Percentiles rank a stretch among this genome's conserved stretches.
These are phyloP conservation scores for Cochlearius cochlearius DNA, from an alignment of 2,113 vertebrate genomes.

Conservation along the genomic window DNA sequence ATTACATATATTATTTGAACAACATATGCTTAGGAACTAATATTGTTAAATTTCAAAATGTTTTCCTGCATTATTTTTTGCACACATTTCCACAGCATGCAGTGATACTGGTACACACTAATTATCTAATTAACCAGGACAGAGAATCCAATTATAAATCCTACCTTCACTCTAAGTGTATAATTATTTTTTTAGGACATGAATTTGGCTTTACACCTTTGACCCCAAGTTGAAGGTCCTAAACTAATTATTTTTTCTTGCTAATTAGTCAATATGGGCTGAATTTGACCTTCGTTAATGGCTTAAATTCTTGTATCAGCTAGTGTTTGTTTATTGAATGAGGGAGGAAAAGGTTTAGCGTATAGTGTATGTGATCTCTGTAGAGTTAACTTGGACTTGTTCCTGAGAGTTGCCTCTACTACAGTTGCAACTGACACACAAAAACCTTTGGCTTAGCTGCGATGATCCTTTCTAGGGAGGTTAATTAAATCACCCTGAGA, in stretches of 20 bases:
- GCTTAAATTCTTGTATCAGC: not conserved
- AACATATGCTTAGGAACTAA: not conserved
- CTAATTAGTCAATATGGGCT: slow-evolving; percentile 56
- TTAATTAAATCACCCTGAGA: not conserved
- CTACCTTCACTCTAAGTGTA: slow-evolving; percentile 4
- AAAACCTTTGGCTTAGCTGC: not conserved
- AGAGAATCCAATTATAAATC: slow-evolving; percentile 65
- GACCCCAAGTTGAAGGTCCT: slow-evolving; percentile 41
- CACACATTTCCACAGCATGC: slow-evolving; percentile 3
- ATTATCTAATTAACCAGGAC: slow-evolving; percentile 72
- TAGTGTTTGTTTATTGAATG: not conserved
- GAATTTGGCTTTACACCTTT: slow-evolving; percentile 66
- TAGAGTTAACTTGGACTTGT: not conserved
- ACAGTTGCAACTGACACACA: not conserved
- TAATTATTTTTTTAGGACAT: slow-evolving; percentile 58
- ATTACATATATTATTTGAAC: not conserved
- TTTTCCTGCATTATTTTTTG: not conserved
- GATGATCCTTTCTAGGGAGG: not conserved
- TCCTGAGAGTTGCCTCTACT: not conserved
- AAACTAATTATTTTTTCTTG: slow-evolving; percentile 63
- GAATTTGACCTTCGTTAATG: slow-evolving; percentile 63
- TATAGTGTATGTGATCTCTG: not conserved
- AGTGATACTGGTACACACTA: slow-evolving; percentile 16
- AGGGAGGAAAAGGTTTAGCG: not conserved
- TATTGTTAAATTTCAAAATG: slow-evolving; percentile 7